Evolutionary conservation across 2,888 invertebrate genomes (phyloP), one percentile per base, ranked within the genome.

Genomic region (Andrena hattorfiana): DNA sequence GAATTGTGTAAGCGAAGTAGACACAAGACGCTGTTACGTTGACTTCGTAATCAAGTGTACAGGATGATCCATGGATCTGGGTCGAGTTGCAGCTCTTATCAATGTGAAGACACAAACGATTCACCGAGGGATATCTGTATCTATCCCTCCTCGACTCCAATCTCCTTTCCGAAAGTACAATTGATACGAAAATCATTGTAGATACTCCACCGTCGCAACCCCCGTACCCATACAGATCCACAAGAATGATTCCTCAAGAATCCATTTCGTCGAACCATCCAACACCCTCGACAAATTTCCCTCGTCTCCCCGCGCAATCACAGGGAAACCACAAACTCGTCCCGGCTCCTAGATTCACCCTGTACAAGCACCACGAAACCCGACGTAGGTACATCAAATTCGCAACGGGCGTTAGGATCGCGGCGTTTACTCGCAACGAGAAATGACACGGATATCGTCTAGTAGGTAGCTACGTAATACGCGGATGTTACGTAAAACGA

Each of bases 1-100:
- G 63, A 69, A 74, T 81, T 77, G 35, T 48, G 70, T 56, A 75
- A 81, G 56, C 56, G 20, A 16, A 42, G 7, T 30, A 32, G 28
- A 59, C 59, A 54, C 30, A 23, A 26, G 67, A 7, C 23, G 13
- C 13, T 20, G 48, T 83, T 73, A 62, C 54, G 16, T 62, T 20
- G 51, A 42, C 56, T 42, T 6, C 23, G 23, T 35, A 23, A 62
- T 48, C 16, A 35, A 13, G 0, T 7, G 10, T 63, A 59, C 28
- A 28, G 59, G 8, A 6, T 26, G 59, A 13, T 13, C 6, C 0
- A 6, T 4, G 6, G 20, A 10, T 16, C 16, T 62, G 32, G 30
- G n/a, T 20, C 20, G 3, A 20, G n/a, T 35, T 62, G 10, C 32
- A 10, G 4, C 3, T 23, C 26, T 56, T 4, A 23, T 56, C 26